Evolutionary conservation across 2,113 vertebrate species (phyloP), one percentile per base, ranked within the genome.

Genomic region (Callorhinus ursinus): DNA sequence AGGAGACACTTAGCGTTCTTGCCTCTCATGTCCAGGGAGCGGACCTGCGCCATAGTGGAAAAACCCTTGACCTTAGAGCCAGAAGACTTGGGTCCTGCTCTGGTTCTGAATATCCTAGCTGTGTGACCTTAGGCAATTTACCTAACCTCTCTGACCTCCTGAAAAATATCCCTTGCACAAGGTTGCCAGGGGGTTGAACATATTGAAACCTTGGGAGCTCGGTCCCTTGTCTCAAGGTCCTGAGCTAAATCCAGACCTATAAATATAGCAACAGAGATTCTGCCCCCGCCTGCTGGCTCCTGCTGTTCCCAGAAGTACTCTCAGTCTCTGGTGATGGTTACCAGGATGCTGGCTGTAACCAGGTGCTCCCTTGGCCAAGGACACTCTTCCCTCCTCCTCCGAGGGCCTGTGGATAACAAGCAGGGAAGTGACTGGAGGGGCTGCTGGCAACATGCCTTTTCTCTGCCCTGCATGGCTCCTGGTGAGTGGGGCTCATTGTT

Each of bases 241-340:
- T 87, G 36, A 79, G 96, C 97, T 97, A 97, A 96, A 98, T 89
- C 53, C 88, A 95, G 94, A 90, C 83, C 90, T 93, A 59, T 87
- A 98, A 97, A 97, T 96, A 97, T 57, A 97, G 92, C 92, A 42
- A 0, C 0, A 21, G 86, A 96, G 67, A 67, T 26, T 82, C 97
- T 90, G 87, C 95, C 89, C 93, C 96, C 92, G 74, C 96, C 36
- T 81, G 69, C 93, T 21, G 63, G 69, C 76, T 94, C 80, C 87
- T 33, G 39, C 91, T 71, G 79, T 90, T 97, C 96, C 96, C 95
- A 88, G 95, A 86, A 94, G 97, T 51, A 53, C 89, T 95, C 80
- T 7, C 24, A 28, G 72, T 95, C 83, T 90, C 74, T 96, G 92
- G 96, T 1, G 55, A 95, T 82, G 74, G 97, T 95, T 97, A 76